phyloP scores from a whole-genome alignment of 2,888 invertebrate genomes.

The Noctua fimbriata region DNA sequence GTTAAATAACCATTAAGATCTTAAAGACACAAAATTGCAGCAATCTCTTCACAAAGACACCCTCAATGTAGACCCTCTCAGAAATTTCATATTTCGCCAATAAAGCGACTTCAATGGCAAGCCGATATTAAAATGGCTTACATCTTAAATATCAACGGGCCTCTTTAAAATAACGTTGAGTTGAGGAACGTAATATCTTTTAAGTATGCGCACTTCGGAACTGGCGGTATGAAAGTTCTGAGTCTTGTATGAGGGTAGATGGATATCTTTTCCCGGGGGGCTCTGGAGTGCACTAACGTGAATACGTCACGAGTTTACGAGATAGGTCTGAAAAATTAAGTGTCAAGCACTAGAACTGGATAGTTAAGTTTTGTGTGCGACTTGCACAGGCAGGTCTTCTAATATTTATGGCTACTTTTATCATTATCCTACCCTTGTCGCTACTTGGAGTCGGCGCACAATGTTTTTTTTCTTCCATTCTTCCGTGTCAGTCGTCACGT shows the following conservation, averaged over 20 bases:
- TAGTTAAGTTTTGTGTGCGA: background rate
- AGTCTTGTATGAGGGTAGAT: constrained; percentile 20
- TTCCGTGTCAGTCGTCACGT: background rate
- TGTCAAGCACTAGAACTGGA: constrained; percentile 17
- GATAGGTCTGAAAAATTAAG: constrained; percentile 43
- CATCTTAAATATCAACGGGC: constrained; percentile 69
- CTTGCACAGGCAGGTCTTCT: background rate
- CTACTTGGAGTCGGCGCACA: background rate
- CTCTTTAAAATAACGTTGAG: constrained; percentile 66
- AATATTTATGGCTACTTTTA: constrained; percentile 11
- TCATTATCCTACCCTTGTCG: background rate
- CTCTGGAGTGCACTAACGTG: constrained; percentile 50
- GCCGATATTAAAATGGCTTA: constrained; percentile 77
- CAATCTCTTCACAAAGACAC: constrained; percentile 60
- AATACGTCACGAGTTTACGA: constrained; percentile 37
- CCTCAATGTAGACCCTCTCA: constrained; percentile 56
- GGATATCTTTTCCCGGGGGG: constrained; percentile 35
- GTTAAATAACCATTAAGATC: constrained; percentile 48
- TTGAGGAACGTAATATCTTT: constrained; percentile 68
- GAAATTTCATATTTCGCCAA: constrained; percentile 75
- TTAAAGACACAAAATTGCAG: constrained; percentile 62
- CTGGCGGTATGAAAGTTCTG: constrained; percentile 42
- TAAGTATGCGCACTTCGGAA: constrained; percentile 58
- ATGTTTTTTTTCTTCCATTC: background rate
- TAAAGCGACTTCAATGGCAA: constrained; percentile 70